A percentile compares a stretch with the other conserved stretches of the same genome.
Conservation (phyloP, 2,113 vertebrate species). For the Ameiurus melas region DNA sequence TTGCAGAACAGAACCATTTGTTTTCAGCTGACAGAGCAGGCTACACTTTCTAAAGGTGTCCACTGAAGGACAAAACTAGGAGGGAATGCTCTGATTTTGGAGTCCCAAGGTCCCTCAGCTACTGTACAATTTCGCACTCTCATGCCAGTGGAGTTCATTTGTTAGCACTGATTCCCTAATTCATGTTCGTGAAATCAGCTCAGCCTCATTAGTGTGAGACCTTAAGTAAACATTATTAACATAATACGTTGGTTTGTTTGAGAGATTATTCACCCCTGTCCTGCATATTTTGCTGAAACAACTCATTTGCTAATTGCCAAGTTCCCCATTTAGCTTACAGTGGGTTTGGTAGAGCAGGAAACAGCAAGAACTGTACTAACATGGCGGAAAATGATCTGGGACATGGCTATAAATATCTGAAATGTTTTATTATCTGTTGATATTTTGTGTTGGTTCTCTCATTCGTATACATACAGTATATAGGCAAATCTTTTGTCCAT, state of each 20-base stretch:
- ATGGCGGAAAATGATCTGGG: neutral
- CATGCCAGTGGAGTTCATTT: conserved; percentile 9
- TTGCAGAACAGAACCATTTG: conserved; percentile 18
- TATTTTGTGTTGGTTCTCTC: neutral
- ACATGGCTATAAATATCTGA: neutral
- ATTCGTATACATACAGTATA: neutral
- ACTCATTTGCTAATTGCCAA: neutral
- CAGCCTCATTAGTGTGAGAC: neutral
- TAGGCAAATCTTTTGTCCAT: neutral
- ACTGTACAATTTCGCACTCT: neutral
- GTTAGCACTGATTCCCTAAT: neutral
- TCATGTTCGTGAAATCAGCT: neutral
- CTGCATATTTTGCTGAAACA: neutral
- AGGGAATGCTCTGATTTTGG: conserved; percentile 24
- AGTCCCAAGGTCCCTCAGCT: conserved; percentile 29
- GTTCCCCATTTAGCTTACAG: neutral
- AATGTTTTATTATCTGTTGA: neutral
- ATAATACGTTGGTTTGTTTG: conserved; percentile 6
- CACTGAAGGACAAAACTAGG: conserved; percentile 24
- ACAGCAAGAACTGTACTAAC: neutral
- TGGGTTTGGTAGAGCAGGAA: neutral
- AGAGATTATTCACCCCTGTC: neutral
- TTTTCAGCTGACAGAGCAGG: conserved; percentile 26
- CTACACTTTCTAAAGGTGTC: conserved; percentile 24
- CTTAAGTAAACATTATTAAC: neutral